Base-by-base conservation (phyloP, 2,797 vertebrate genomes). In the Nannoperca australis region DNA sequence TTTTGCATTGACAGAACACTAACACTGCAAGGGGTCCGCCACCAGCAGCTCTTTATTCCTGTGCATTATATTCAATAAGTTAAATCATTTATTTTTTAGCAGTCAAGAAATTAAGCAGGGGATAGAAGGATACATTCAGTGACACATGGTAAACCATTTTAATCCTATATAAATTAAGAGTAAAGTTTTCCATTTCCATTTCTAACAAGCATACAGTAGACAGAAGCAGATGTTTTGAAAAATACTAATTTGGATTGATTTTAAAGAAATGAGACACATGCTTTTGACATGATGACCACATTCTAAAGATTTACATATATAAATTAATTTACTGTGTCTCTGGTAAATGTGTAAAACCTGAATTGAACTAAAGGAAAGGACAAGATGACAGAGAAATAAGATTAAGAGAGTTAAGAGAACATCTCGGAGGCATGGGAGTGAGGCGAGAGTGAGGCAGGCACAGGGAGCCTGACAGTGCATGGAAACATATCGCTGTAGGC, bases 381-480 rank as follows among this genome's bases (percentile, higher is more conserved):
- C 14, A 36, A 50, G 36, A 34, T 67, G 54, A 44, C 22, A 47
- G 51, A 42, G 22, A 40, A 56, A 73, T 15, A 60, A 71, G 38
- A 72, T 1, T n/a, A n/a, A n/a, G n/a, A n/a, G 2, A 54, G 30
- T 22, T 40, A 56, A 5, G 53, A 64, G 30, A 84, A 47, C 7
- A 59, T 66, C 40, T 64, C 4, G 1, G 45, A 53, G 54, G 42
- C 27, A 70, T 27, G 11, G 47, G 62, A 70, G 64, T 55, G 30
- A 61, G 54, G 18, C 12, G 7, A 64, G 68, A 32, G 32, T 32
- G 32, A 79, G 55, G 42, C 51, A 30, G 49, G 78, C 63, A 78
- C 76, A 77, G 61, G 30, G 30, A 78, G 75, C 34, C 58, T 58
- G 81, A 70, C 73, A 42, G 65, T 49, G 75, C 74, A 70, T 72